Conservation (phyloP, 2,797 vertebrate genomes). For the Mallotus villosus region DNA sequence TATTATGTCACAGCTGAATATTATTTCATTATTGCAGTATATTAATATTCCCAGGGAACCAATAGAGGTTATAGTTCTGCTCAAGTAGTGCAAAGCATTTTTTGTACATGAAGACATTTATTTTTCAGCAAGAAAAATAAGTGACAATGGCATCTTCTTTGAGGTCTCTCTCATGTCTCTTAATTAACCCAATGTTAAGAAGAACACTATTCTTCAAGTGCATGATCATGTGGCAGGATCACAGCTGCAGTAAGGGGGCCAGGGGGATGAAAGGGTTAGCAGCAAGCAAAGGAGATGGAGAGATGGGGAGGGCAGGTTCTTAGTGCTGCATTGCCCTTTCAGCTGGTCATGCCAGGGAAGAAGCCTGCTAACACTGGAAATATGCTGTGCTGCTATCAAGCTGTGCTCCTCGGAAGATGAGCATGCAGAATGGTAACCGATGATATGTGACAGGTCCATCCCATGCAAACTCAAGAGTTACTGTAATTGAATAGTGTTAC, state of each 20-base stretch:
- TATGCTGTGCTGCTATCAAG: neutral
- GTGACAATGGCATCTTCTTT: neutral
- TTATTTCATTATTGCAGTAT: neutral
- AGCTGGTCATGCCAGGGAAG: conserved; percentile 28
- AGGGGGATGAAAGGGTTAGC: conserved; percentile 7
- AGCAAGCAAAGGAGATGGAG: neutral
- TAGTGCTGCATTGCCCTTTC: conserved; percentile 41
- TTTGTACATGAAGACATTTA: neutral
- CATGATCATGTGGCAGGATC: conserved; percentile 48
- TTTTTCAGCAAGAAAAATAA: too few species aligned
- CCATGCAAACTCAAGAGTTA: neutral
- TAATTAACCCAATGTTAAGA: conserved; percentile 25
- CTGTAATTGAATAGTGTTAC: conserved; percentile 49
- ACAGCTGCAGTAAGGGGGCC: conserved; percentile 52
- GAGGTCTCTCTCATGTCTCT: conserved; percentile 6
- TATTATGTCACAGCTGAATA: neutral
- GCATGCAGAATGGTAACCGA: conserved; percentile 15
- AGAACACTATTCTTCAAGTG: conserved; percentile 47
- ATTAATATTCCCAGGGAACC: neutral
- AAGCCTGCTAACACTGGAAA: conserved; percentile 21
- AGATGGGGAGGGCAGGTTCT: conserved; percentile 7
- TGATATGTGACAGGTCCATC: neutral
- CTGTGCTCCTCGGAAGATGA: conserved; percentile 21
- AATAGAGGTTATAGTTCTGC: neutral
- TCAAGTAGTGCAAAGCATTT: neutral